Conservation (phyloP, 23 tunicate genomes). For the Aplidium turbinatum region DNA sequence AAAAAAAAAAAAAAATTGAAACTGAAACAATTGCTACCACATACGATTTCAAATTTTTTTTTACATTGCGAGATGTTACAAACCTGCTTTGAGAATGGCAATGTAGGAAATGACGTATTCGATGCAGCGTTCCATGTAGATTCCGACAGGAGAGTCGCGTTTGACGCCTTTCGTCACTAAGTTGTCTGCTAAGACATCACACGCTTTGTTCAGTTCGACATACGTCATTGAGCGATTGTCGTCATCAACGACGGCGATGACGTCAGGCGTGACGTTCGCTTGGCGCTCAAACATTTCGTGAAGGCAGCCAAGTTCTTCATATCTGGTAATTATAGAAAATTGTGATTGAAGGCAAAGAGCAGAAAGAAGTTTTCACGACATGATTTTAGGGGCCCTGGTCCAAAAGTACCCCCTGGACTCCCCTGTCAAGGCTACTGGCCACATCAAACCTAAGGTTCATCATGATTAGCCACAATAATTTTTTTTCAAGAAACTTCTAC, state of each 20-base stretch:
- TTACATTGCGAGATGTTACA: background rate
- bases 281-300: conserved; percentile 77
- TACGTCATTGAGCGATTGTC: conserved; percentile 29
- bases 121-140: conserved; percentile 81
- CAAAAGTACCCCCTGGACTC: no score
- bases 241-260: conserved; percentile 63
- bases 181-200: conserved; percentile 57
- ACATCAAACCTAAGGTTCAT: no score
- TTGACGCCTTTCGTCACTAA: conserved; percentile 41
- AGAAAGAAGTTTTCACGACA: no score
- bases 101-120: conserved; percentile 86
- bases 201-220: conserved; percentile 60
- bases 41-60: background rate
- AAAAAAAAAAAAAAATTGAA: no score
- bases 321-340: conserved; percentile 50
- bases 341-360: no score
- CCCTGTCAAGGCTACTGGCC: no score
- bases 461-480: no score
- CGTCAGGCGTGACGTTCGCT: conserved; percentile 38
- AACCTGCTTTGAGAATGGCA: conserved; percentile 92
- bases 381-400: no score
- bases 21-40: background rate
- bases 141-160: conserved; percentile 73
- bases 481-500: no score
- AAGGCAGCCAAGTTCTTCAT: conserved; percentile 67